Base-by-base conservation (phyloP, 1,140 invertebrate species). In the Parasteatoda tepidariorum region DNA sequence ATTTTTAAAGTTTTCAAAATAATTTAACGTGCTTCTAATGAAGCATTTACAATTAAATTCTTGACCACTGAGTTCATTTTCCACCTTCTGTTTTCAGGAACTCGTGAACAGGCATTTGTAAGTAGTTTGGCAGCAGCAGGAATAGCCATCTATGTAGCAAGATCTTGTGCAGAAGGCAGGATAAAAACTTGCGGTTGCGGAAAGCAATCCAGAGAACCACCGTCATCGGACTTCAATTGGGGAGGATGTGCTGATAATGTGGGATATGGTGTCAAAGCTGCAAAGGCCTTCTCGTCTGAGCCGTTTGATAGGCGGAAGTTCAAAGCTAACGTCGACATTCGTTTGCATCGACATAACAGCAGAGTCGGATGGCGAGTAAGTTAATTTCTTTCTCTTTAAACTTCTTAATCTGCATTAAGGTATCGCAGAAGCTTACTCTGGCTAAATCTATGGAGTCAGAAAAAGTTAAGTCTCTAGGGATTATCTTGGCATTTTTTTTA, bases 241-340 rank as follows among this genome's bases (percentile, higher is more conserved):
- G 87, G 86, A 26, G 87, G 86, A 6, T 87, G 87, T 57, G 86
- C 86, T 0, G 87, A 87, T 28, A 86, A 87, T 78, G 70, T 87
- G 11, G 73, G 73, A 18, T 87, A 85, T 64, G 86, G 86, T 6
- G 78, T 85, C 7, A 57, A 76, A 33, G 87, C 87, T 24, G 84
- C 94, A 85, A 92, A 93, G 85, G 94, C 96, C 71, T 97, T 96
- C 90, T 92, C 95, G 1, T 96, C 97, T 86, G 92, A 33, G 89
- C 91, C 61, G 93, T 93, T 88, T 92, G 94, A 87, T 93, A 93
- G 93, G 92, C 92, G 15, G 93, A 93, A 31, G 93, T 93, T 87
- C 92, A 92, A 2, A 92, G 93, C 85, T 92, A 91, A 93, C 0
- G 92, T 91, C 81, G 84, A 86, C 79, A 76, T 85, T 28, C 48